phyloP scores from a whole-genome alignment of 1,140 invertebrate genomes.

The Coptotermes formosanus region DNA sequence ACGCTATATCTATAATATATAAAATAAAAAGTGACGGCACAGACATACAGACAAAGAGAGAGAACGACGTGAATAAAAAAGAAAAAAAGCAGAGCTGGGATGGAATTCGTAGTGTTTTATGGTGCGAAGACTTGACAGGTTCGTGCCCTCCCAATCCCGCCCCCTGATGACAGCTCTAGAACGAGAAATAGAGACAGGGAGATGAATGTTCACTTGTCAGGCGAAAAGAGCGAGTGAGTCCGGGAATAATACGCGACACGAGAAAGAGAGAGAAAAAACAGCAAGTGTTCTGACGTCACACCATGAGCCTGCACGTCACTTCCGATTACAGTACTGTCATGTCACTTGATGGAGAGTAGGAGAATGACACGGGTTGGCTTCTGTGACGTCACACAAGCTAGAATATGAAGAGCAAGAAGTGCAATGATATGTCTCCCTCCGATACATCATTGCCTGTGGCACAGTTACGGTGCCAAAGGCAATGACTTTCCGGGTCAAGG shows the following conservation, averaged over 20 bases:
- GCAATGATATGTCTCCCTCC: not conserved
- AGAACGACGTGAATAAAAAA: not conserved
- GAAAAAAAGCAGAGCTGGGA: not conserved
- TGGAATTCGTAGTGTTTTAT: constrained; percentile 26
- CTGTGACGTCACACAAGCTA: constrained; percentile 1
- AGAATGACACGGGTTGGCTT: not conserved
- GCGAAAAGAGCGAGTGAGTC: constrained; percentile 1
- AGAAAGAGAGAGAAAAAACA: constrained; percentile 14
- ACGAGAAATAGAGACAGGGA: constrained; percentile 1
- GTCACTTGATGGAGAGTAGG: constrained; percentile 6
- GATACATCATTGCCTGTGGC: not conserved
- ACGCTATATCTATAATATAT: not conserved
- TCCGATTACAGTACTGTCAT: constrained; percentile 26
- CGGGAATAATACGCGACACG: not conserved
- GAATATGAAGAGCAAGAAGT: not conserved
- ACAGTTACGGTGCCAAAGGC: not conserved
- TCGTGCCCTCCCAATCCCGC: constrained; percentile 23
- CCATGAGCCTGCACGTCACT: constrained; percentile 17
- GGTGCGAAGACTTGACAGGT: constrained; percentile 25
- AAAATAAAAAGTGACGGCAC: not conserved
- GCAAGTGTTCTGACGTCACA: constrained; percentile 25
- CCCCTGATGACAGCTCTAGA: constrained; percentile 24
- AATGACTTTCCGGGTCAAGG: not conserved
- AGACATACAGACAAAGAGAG: not conserved
- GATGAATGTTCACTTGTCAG: constrained; percentile 27